Evolutionary conservation across 2,113 vertebrate genomes (phyloP).

Genomic region (Argyrosomus japonicus): DNA sequence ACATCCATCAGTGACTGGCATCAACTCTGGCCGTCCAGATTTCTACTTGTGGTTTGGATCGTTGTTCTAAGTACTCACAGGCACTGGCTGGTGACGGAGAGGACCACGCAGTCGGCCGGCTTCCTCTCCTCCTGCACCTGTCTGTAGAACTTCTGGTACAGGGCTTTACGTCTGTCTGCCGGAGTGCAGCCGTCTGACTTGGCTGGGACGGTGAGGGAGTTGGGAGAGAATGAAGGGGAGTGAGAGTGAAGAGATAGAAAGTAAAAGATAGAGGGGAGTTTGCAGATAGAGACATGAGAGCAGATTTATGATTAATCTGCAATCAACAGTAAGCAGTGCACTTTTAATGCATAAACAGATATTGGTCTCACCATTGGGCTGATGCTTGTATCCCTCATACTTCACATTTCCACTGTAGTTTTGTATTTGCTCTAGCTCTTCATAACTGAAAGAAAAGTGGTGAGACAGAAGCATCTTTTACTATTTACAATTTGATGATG

Average conservation of each 20-base stretch:
- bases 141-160: constrained; percentile 84
- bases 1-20: neutral
- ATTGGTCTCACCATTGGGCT: constrained; percentile 70
- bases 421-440: constrained; percentile 74
- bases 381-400: constrained; percentile 74
- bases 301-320: neutral
- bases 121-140: constrained; percentile 83
- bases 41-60: neutral
- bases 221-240: neutral
- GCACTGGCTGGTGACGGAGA: constrained; percentile 83
- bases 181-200: constrained; percentile 66
- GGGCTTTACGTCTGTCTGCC: constrained; percentile 73
- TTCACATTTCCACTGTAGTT: constrained; percentile 62
- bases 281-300: neutral
- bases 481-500: neutral
- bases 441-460: constrained; percentile 72
- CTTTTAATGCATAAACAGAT: neutral
- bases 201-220: constrained; percentile 10
- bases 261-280: neutral
- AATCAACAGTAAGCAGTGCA: neutral
- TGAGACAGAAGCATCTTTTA: neutral
- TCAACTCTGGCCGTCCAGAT: neutral
- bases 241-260: neutral
- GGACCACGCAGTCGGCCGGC: constrained; percentile 82
- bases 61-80: constrained; percentile 74